Percentiles rank a stretch among this genome's conserved stretches.
These are phyloP conservation scores for Orussus abietinus DNA, from an alignment of 1,140 invertebrate genomes.

Conservation along the genomic window DNA sequence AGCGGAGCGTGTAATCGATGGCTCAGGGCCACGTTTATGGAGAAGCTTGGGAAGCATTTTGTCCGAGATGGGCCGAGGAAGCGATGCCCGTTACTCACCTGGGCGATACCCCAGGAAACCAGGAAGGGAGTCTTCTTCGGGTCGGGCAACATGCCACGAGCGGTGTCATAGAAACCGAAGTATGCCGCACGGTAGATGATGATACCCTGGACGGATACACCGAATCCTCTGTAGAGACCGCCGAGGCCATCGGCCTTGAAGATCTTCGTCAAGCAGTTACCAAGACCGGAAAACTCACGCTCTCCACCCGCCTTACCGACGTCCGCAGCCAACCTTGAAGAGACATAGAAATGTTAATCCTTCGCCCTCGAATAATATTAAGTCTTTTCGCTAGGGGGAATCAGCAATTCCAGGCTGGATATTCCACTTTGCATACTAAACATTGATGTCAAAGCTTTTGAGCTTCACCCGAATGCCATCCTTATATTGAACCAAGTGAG, in stretches of 20 bases:
- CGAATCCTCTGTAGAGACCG: slow-evolving; percentile 86
- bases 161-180: slow-evolving; percentile 91
- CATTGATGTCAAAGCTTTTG: too few species aligned
- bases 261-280: slow-evolving; percentile 80
- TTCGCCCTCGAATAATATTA: too few species aligned
- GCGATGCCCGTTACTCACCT: slow-evolving; percentile 61
- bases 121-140: slow-evolving; percentile 74
- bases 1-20: too few species aligned
- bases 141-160: slow-evolving; percentile 82
- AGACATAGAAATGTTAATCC: not conserved
- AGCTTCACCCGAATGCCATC: too few species aligned
- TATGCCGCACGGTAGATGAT: slow-evolving; percentile 86
- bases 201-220: slow-evolving; percentile 86
- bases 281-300: slow-evolving; percentile 79
- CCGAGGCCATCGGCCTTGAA: slow-evolving; percentile 75
- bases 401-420: too few species aligned
- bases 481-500: too few species aligned
- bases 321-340: slow-evolving; percentile 71
- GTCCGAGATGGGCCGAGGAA: too few species aligned
- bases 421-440: too few species aligned
- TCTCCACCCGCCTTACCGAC: slow-evolving; percentile 70
- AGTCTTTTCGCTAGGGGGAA: too few species aligned
- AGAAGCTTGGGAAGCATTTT: too few species aligned
- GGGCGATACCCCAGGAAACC: slow-evolving; percentile 76
- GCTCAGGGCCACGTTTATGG: too few species aligned